Percentiles rank a stretch among this genome's conserved stretches.
These are phyloP conservation scores for Petaurus breviceps DNA, from an alignment of 2,113 vertebrate species.

Conservation along the genomic window DNA sequence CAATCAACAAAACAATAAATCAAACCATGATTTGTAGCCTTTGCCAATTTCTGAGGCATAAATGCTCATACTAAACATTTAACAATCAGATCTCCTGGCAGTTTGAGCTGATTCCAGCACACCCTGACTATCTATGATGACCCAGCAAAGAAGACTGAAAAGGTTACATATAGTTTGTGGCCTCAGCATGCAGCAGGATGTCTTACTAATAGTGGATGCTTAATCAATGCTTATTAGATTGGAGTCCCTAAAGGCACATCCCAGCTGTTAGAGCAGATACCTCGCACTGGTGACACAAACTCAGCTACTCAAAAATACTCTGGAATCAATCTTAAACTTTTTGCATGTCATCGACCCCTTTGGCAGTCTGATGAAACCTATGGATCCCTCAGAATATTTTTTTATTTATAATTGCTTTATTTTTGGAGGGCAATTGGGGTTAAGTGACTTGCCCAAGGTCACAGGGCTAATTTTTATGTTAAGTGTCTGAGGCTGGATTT, in stretches of 20 bases:
- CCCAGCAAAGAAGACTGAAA: not conserved
- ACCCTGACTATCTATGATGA: not conserved
- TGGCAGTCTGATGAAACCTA: not conserved
- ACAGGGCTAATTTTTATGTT: too few species aligned
- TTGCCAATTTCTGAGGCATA: not conserved
- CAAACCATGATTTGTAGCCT: not conserved
- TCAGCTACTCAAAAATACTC: not conserved
- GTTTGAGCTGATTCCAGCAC: not conserved
- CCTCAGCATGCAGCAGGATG: not conserved
- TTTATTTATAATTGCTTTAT: too few species aligned
- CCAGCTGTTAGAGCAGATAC: constrained; percentile 17
- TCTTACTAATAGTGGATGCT: not conserved
- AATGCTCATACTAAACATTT: not conserved
- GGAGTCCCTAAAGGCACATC: constrained; percentile 23
- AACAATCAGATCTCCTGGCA: not conserved
- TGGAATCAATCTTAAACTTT: not conserved
- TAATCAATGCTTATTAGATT: not conserved
- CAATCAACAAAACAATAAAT: not conserved
- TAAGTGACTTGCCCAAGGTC: too few species aligned
- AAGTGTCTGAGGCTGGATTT: too few species aligned
- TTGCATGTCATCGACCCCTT: not conserved
- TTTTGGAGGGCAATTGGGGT: too few species aligned
- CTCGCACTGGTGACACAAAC: not conserved
- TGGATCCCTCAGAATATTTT: not conserved
- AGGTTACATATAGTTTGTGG: not conserved